Percentiles rank a stretch among this genome's conserved stretches.
Evolutionary conservation across 2,797 vertebrate species (phyloP).

Genomic region (Oreochromis grahami): DNA sequence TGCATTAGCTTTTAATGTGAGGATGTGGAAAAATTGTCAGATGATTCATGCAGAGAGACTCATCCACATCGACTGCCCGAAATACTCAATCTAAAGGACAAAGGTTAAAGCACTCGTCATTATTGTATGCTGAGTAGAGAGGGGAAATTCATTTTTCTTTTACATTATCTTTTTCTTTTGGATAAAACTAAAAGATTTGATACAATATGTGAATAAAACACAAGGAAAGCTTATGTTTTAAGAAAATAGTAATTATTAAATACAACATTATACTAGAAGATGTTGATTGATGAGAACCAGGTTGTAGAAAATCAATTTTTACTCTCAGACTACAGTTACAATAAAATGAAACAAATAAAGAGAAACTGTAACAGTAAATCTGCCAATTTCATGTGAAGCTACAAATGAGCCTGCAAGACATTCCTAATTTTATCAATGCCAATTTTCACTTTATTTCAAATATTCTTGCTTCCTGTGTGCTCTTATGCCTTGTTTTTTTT

Average conservation of each 20-base stretch:
- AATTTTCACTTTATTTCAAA: not conserved
- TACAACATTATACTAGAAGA: not conserved
- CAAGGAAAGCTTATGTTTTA: not conserved
- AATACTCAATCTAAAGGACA: not conserved
- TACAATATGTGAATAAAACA: fast-evolving
- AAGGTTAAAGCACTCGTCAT: not conserved
- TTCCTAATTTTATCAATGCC: not conserved
- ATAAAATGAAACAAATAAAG: not conserved
- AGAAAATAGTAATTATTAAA: not conserved
- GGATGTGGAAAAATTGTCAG: not conserved
- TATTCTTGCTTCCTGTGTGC: fast-evolving
- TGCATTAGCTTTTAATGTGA: not conserved
- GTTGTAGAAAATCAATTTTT: not conserved
- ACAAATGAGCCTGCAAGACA: not conserved
- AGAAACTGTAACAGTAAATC: not conserved
- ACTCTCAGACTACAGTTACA: not conserved
- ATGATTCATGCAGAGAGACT: not conserved
- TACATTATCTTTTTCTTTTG: not conserved
- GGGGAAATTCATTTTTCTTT: not conserved
- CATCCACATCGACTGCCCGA: not conserved
- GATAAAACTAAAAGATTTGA: not conserved
- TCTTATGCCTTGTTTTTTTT: not conserved
- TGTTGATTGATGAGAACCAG: not conserved
- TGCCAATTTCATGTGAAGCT: not conserved
- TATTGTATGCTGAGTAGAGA: not conserved